Conservation (phyloP, 2,888 invertebrate genomes). For the Coecobrya sp. region DNA sequence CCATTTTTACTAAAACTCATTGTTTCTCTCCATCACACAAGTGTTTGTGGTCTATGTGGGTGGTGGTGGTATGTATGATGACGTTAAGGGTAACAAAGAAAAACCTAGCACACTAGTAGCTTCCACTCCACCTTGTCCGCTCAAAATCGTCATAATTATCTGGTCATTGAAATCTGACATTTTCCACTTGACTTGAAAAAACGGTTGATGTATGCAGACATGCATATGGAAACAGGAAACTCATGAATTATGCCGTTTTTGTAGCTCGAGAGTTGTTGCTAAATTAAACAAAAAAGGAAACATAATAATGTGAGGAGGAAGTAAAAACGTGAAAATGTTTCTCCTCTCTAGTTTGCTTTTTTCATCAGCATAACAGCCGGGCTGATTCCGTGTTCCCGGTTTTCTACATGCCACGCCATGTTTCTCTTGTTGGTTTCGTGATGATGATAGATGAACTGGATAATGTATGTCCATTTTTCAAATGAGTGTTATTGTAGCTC, state of each 20-base stretch:
- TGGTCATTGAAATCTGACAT: slow-evolving; percentile 60
- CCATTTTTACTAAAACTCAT: neutral
- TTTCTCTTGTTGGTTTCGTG: slow-evolving; percentile 5
- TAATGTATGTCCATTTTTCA: slow-evolving; percentile 6
- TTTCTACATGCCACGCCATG: neutral
- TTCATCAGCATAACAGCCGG: neutral
- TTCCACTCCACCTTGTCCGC: neutral
- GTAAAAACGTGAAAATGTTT: slow-evolving; percentile 38
- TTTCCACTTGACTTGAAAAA: slow-evolving; percentile 55
- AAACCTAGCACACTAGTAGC: too few relatives aligned
- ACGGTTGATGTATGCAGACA: neutral
- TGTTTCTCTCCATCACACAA: too few relatives aligned
- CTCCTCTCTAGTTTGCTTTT: neutral
- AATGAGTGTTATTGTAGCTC: neutral
- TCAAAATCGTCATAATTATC: neutral
- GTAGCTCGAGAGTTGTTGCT: neutral
- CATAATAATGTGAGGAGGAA: slow-evolving; percentile 19
- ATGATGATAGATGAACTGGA: slow-evolving; percentile 35
- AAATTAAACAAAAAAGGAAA: slow-evolving; percentile 9
- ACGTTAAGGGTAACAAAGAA: neutral
- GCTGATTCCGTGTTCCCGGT: neutral
- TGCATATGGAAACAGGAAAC: neutral
- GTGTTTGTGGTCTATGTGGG: neutral
- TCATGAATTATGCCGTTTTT: slow-evolving; percentile 55
- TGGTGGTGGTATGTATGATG: neutral